Percentiles rank a stretch among this genome's conserved stretches.
Conservation (phyloP, 2,113 vertebrate species). For the Daboia siamensis region DNA sequence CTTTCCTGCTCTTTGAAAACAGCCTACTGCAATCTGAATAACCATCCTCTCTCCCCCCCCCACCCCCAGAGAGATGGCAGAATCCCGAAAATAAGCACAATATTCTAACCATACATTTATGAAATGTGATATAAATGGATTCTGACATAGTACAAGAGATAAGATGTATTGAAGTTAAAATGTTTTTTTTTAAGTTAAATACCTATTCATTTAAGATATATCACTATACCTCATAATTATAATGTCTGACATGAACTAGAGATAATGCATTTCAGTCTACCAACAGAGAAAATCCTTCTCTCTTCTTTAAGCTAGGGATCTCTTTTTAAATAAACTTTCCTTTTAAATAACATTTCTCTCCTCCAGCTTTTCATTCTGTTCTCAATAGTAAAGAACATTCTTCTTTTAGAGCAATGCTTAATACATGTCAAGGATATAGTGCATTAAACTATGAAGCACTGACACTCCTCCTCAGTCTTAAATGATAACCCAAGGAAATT, state of each 20-base stretch:
- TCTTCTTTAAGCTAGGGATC: neutral
- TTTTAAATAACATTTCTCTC: neutral
- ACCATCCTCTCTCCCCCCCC: too few species aligned
- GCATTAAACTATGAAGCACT: neutral
- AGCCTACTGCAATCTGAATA: too few species aligned
- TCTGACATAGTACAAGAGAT: neutral
- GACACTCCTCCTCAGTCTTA: neutral
- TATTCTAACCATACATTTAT: too few species aligned
- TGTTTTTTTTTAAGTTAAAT: neutral
- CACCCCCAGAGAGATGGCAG: too few species aligned
- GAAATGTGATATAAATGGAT: too few species aligned
- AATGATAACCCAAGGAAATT: neutral
- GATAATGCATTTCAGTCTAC: neutral
- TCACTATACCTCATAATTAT: neutral
- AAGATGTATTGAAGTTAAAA: neutral
- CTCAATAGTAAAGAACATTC: neutral
- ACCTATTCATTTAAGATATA: neutral
- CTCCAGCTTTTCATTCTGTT: neutral
- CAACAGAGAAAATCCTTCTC: neutral
- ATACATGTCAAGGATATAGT: neutral
- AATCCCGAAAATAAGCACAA: too few species aligned
- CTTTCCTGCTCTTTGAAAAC: too few species aligned
- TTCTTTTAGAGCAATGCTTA: neutral
- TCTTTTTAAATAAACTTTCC: neutral
- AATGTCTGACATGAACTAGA: neutral